Evolutionary conservation across 1,140 invertebrate species (phyloP), one percentile per base, ranked within the genome.

Genomic region (Dendroctonus ponderosae): DNA sequence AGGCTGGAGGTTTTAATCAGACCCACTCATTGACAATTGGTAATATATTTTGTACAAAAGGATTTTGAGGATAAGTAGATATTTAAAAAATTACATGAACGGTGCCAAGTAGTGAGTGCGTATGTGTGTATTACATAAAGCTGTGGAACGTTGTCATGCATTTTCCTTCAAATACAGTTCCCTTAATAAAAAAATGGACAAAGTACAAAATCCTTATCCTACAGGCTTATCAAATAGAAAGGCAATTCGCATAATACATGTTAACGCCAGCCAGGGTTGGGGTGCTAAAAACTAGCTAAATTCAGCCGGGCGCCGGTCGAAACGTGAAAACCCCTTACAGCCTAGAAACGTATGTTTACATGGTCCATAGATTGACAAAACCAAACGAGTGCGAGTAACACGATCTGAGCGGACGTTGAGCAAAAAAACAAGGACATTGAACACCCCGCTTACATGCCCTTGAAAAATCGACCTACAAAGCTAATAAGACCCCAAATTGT

Each of bases 381-480:
- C 4, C 26, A 2, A 26, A 26, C 26, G 26, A 26, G 26, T 26
- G 26, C 3, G 26, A 26, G 26, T 26, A 26, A 26, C 26, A 26
- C 26, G 26, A 26, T 26, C 26, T 26, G 26, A 26, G 26, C 26
- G 1, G 26, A 26, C 26, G 1, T 26, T 26, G 26, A 26, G 26
- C 26, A 26, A 26, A 26, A 26, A 26, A 26, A 26, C 26, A 26
- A 26, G 26, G 26, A 26, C 26, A 26, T 26, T 26, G 26, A 26
- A 26, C 1, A 26, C 3, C 26, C 26, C 26, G 26, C 26, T 26
- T 26, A 26, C 26, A 50, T 43, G 26, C 54, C 54, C 49, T 69
- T 72, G 68, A 71, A 76, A 74, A 75, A 75, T 77, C 68, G 76
- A 73, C 74, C 75, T 51, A 76, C 76, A 77, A 77, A 64, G 66